Evolutionary conservation across 1,140 invertebrate species (phyloP).

Genomic region (Drosophila ironensis): DNA sequence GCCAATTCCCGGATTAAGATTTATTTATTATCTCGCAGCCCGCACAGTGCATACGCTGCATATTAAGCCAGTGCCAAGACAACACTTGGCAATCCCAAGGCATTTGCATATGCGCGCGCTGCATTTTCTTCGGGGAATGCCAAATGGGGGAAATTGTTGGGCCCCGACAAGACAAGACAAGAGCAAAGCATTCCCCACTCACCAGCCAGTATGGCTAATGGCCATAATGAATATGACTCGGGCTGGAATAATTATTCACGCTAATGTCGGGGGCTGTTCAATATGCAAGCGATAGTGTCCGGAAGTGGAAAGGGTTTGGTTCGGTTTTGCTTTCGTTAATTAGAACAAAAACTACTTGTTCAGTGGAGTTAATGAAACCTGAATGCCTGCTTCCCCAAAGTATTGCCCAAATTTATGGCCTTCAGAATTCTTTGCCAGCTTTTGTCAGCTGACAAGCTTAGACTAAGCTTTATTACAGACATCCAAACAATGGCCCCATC

Average conservation of each 20-base stretch:
- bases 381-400: background rate
- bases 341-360: background rate
- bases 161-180: constrained; percentile 4
- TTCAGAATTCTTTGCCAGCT: background rate
- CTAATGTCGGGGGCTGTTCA: constrained; percentile 30
- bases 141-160: constrained; percentile 12
- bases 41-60: constrained; percentile 47
- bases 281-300: constrained; percentile 32
- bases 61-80: constrained; percentile 52
- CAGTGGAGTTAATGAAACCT: background rate
- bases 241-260: constrained; percentile 38
- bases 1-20: constrained; percentile 56
- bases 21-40: constrained; percentile 41
- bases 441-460: constrained; percentile 10
- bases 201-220: constrained; percentile 31
- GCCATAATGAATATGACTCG: constrained; percentile 45
- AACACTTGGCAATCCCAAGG: constrained; percentile 30
- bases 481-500: constrained; percentile 7
- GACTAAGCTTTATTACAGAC: constrained; percentile 6
- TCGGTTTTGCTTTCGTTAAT: background rate
- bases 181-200: constrained; percentile 37
- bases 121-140: constrained; percentile 41
- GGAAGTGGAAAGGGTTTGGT: constrained; percentile 18
- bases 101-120: constrained; percentile 50
- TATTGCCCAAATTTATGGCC: constrained; percentile 10